Evolutionary conservation across 2,888 invertebrate species (phyloP).

Genomic region (Synergus laeviventris): DNA sequence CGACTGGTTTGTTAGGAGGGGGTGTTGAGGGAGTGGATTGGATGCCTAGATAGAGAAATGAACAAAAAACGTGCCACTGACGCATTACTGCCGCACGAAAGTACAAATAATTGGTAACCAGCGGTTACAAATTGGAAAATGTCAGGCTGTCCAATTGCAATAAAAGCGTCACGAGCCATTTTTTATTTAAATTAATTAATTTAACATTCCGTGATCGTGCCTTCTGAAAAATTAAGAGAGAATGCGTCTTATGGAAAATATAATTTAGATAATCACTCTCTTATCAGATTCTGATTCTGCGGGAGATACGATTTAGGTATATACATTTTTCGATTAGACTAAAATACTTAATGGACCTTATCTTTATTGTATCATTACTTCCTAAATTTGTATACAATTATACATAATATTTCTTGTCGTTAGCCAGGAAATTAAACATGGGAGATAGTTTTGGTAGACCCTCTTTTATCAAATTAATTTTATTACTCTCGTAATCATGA

Average conservation of each 20-base stretch:
- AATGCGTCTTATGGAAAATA: too few species aligned
- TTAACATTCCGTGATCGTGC: conserved; percentile 49
- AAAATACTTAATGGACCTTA: too few species aligned
- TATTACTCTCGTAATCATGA: not conserved
- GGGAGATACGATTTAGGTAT: too few species aligned
- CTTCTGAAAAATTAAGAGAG: too few species aligned
- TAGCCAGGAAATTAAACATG: too few species aligned
- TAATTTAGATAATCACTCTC: too few species aligned
- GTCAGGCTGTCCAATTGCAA: conserved; percentile 48
- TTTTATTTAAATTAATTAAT: conserved; percentile 64
- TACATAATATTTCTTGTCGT: too few species aligned
- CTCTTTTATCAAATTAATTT: not conserved
- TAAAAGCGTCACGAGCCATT: conserved; percentile 51
- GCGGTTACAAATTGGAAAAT: conserved; percentile 61
- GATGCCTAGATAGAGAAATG: not conserved
- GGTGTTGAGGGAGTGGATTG: not conserved
- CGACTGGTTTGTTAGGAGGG: not conserved
- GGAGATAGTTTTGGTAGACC: too few species aligned
- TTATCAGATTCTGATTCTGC: too few species aligned
- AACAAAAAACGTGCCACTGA: conserved; percentile 8
- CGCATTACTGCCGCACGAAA: conserved; percentile 40
- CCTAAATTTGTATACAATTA: too few species aligned
- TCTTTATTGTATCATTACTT: too few species aligned
- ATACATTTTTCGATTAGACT: too few species aligned
- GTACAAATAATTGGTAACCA: conserved; percentile 50